phyloP scores from a whole-genome alignment of 2,113 vertebrate species.

The zebrafish (Danio rerio) region DNA sequence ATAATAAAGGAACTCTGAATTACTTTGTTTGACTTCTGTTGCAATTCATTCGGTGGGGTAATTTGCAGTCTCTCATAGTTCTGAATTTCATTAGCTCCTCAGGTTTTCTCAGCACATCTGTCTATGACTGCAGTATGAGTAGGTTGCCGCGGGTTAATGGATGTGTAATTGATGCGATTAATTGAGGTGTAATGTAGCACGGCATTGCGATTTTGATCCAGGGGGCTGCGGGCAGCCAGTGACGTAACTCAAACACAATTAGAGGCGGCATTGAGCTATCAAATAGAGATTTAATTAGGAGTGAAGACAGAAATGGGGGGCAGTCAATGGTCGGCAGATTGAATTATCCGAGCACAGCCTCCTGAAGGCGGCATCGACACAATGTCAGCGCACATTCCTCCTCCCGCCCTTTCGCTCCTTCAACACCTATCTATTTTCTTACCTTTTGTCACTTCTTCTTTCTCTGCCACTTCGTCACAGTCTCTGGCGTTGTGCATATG shows the following conservation, averaged over 20 bases:
- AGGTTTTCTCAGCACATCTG: constrained; percentile 40
- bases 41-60: constrained; percentile 54
- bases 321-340: constrained; percentile 77
- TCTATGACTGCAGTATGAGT: constrained; percentile 62
- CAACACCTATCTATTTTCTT: constrained; percentile 36
- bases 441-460: constrained; percentile 55
- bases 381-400: constrained; percentile 53
- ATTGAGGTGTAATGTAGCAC: constrained; percentile 78
- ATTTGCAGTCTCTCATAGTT: constrained; percentile 43
- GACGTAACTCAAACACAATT: constrained; percentile 74
- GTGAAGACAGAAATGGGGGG: constrained; percentile 71
- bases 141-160: constrained; percentile 74
- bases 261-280: constrained; percentile 76
- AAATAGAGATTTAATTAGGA: constrained; percentile 82
- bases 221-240: constrained; percentile 60
- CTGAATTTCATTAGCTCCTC: constrained; percentile 59
- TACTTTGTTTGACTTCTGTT: constrained; percentile 55
- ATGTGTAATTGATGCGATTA: constrained; percentile 80
- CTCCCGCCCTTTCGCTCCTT: constrained; percentile 16
- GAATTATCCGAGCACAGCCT: constrained; percentile 77
- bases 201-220: constrained; percentile 67
- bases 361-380: constrained; percentile 61
- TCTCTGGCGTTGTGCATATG: constrained; percentile 55
- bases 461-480: constrained; percentile 57
- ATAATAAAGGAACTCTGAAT: constrained; percentile 40